phyloP scores from a whole-genome alignment of 2,113 vertebrate species.

The Nycticryphes semicollaris region DNA sequence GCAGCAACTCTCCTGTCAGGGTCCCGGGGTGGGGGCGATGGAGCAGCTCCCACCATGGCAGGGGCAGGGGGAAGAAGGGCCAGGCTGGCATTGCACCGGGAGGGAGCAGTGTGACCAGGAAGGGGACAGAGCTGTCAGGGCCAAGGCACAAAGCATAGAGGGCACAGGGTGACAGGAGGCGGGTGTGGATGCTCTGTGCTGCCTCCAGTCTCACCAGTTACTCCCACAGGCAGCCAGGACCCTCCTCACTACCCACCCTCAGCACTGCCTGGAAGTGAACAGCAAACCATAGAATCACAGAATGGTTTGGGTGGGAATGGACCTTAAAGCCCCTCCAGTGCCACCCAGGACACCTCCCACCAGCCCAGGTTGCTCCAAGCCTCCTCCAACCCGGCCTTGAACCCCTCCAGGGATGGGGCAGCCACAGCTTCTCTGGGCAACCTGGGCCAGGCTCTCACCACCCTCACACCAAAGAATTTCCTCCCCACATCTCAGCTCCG shows the following conservation, averaged over 20 bases:
- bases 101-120: fast-evolving
- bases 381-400: too few relatives aligned
- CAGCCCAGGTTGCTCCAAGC: background rate
- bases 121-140: background rate
- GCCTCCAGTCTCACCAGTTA: background rate
- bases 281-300: background rate
- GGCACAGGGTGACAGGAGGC: fast-evolving
- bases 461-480: background rate
- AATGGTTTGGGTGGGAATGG: background rate
- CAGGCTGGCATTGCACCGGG: background rate
- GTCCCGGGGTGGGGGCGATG: background rate
- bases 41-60: background rate
- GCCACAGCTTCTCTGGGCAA: background rate
- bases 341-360: background rate
- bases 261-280: background rate
- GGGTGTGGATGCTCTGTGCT: fast-evolving
- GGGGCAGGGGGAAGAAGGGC: background rate
- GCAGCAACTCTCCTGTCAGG: background rate
- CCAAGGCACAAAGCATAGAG: background rate
- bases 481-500: background rate
- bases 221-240: background rate
- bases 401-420: too few relatives aligned
- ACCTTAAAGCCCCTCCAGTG: background rate
- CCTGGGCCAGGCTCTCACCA: background rate
- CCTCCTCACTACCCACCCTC: too few relatives aligned